Evolutionary conservation across 2,113 vertebrate genomes (phyloP).

Genomic region (Podiceps cristatus): DNA sequence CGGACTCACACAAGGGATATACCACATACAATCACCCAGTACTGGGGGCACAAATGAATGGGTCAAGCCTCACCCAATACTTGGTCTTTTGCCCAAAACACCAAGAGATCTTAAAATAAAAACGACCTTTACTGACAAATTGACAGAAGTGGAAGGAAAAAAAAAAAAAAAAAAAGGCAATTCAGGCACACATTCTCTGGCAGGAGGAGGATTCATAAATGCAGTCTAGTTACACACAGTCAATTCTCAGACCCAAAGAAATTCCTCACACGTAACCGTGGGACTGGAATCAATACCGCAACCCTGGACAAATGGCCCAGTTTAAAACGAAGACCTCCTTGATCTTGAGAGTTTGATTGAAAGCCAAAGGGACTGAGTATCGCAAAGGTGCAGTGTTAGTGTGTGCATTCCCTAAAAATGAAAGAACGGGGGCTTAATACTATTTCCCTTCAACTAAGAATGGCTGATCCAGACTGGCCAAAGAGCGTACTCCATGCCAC

Average conservation of each 20-base stretch:
- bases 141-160: neutral
- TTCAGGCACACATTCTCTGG: neutral
- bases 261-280: neutral
- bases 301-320: neutral
- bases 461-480: too few species aligned
- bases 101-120: neutral
- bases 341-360: neutral
- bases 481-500: too few species aligned
- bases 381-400: fast-evolving
- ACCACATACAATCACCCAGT: neutral
- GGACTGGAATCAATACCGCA: neutral
- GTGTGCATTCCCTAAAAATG: neutral
- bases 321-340: neutral
- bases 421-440: neutral
- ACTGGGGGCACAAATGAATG: neutral
- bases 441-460: neutral
- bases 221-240: neutral
- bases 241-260: neutral
- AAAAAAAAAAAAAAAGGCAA: too few species aligned
- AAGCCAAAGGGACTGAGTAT: neutral
- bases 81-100: neutral
- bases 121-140: neutral
- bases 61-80: neutral
- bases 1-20: too few species aligned
- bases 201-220: neutral